These are phyloP conservation scores for Lophura nycthemera DNA, from an alignment of 2,113 vertebrate genomes.

Conservation along the genomic window DNA sequence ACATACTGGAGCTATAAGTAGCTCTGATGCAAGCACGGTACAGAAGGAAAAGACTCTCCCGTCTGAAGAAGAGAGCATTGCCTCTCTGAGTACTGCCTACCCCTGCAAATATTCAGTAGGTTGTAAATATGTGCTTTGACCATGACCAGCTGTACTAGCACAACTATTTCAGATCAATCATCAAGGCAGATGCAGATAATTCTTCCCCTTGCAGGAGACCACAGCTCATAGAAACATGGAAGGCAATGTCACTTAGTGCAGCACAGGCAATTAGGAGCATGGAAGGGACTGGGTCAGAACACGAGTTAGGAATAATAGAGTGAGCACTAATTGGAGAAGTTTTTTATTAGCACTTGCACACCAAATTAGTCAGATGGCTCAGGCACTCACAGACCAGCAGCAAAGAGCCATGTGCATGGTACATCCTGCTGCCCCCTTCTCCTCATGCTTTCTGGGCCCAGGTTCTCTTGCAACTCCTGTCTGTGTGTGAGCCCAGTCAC, in stretches of 20 bases:
- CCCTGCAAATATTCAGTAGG: neutral
- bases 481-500: neutral
- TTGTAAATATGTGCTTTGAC: slow-evolving; percentile 24
- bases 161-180: slow-evolving; percentile 52
- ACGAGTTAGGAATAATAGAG: slow-evolving; percentile 74
- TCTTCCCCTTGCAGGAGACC: neutral
- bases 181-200: neutral
- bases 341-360: slow-evolving; percentile 70
- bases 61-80: neutral
- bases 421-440: neutral
- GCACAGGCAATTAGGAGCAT: slow-evolving; percentile 65
- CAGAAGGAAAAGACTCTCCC: neutral
- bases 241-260: slow-evolving; percentile 48
- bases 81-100: neutral
- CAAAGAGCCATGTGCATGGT: neutral
- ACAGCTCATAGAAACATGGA: neutral
- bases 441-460: neutral
- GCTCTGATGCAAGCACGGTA: neutral
- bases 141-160: slow-evolving; percentile 59
- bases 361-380: slow-evolving; percentile 75
- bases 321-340: slow-evolving; percentile 68
- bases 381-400: slow-evolving; percentile 1
- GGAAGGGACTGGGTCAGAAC: slow-evolving; percentile 71
- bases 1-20: neutral
- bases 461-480: fast-evolving